Base-by-base conservation (phyloP, 2,113 vertebrate genomes). In the Calcarius ornatus region DNA sequence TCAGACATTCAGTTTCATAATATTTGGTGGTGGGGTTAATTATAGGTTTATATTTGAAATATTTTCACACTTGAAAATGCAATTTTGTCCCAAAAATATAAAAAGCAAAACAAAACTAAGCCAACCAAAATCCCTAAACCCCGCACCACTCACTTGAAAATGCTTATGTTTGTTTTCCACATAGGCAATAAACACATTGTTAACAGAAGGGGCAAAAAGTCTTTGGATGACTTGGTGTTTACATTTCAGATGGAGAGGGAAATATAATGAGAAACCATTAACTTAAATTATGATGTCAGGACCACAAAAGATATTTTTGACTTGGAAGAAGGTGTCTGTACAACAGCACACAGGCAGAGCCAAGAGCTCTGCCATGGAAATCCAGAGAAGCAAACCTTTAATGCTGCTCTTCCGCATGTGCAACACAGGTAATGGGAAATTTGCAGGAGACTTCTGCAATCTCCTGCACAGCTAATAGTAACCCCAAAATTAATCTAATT, bases 181-280 rank as follows among this genome's bases (percentile, higher is more conserved):
- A 31, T 8, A 37, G 23, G 10, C 6, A 63, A 54, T 57, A 50
- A 81, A 33, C 21, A 21, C 10, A 12, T 7, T 11, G 7, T 7
- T 75, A 53, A 70, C 6, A 20, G 31, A 40, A 17, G 10, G 7
- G 2, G 5, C 1, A 68, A 64, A 60, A 94, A 42, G 21, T 5
- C 8, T 86, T 92, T 88, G 15, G 8, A 25, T 56, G 31, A 64
- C 10, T n/a, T 60, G 13, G 4, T 47, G 27, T 5, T 70, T 68
- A 21, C 6, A 28, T 73, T 59, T 45, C 1, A 0, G 12, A 5
- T 9, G 13, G 1, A 1, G 1, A 2, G 1, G 1, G 1, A 6
- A 37, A 57, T 0, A 16, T 22, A 73, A 40, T 78, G 35, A 83
- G 50, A 88, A 88, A 71, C 6, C 7, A 10, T 11, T 70, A 23